These are phyloP conservation scores for Polydrusus tereticollis DNA, from an alignment of 2,888 invertebrate species.

Conservation along the genomic window DNA sequence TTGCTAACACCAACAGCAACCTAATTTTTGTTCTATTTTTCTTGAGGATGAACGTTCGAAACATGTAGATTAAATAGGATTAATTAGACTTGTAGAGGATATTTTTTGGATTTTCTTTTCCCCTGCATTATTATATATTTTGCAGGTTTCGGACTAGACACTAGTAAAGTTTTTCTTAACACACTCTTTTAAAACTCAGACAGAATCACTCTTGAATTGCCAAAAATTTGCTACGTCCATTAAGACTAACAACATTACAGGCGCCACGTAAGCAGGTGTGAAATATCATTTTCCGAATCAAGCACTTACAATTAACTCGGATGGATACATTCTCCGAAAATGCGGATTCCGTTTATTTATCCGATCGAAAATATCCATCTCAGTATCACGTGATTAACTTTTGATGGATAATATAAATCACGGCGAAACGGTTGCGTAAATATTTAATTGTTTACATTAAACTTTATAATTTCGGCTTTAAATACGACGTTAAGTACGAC, in stretches of 20 bases:
- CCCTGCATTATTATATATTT: too few relatives aligned
- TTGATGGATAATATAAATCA: conserved; percentile 33
- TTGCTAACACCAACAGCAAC: too few relatives aligned
- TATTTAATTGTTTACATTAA: conserved; percentile 38
- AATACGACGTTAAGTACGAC: conserved; percentile 15
- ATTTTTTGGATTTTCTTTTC: too few relatives aligned
- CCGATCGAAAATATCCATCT: conserved; percentile 28
- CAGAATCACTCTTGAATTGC: neutral
- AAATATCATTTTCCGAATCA: conserved; percentile 6
- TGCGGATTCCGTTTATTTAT: conserved; percentile 14
- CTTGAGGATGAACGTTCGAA: too few relatives aligned
- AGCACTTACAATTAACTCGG: conserved; percentile 7
- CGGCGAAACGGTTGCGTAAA: conserved; percentile 27
- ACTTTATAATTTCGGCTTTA: conserved; percentile 21
- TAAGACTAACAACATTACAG: conserved; percentile 8
- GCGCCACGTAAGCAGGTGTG: conserved; percentile 19
- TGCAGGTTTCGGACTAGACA: too few relatives aligned
- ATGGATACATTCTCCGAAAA: conserved; percentile 14
- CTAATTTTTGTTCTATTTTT: too few relatives aligned
- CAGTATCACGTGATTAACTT: conserved; percentile 34
- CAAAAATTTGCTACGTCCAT: neutral
- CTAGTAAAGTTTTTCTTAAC: neutral
- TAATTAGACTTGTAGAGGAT: too few relatives aligned
- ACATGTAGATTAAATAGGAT: too few relatives aligned
- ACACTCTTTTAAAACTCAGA: neutral